Conservation (phyloP, 2,888 invertebrate species). For the Hirtodrosophila trivittata region DNA sequence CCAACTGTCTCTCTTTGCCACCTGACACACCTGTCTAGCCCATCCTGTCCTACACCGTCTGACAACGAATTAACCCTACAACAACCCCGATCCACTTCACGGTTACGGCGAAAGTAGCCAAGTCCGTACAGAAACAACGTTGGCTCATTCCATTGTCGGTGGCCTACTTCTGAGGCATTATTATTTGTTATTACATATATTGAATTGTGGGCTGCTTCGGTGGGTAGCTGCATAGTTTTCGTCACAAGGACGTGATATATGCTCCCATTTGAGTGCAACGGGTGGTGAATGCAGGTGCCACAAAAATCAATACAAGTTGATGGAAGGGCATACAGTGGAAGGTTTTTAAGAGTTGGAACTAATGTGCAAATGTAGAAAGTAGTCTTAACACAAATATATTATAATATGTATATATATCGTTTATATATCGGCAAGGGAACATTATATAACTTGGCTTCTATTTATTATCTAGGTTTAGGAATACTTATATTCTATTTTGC, state of each 20-base stretch:
- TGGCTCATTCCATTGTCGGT: conserved; percentile 32
- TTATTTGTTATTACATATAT: conserved; percentile 65
- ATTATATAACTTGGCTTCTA: too few relatives aligned
- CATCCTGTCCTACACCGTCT: conserved; percentile 27
- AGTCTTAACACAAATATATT: background rate
- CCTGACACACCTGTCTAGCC: conserved; percentile 39
- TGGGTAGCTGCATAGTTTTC: conserved; percentile 24
- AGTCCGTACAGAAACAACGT: conserved; percentile 24
- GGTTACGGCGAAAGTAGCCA: conserved; percentile 30
- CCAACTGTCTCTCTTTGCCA: conserved; percentile 34
- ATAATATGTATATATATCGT: too few relatives aligned
- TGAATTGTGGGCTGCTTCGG: conserved; percentile 19
- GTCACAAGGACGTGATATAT: conserved; percentile 62
- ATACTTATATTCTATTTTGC: too few relatives aligned
- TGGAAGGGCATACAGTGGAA: conserved; percentile 11
- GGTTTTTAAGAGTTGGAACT: conserved; percentile 4
- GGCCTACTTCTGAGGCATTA: conserved; percentile 64
- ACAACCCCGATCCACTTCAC: conserved; percentile 16
- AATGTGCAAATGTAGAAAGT: conserved; percentile 2
- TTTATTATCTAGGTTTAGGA: too few relatives aligned
- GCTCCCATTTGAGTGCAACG: conserved; percentile 27
- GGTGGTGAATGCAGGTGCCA: conserved; percentile 27
- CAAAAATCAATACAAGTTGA: conserved; percentile 46
- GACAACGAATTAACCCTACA: conserved; percentile 59
- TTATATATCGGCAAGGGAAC: too few relatives aligned